Evolutionary conservation across 2,797 vertebrate genomes (phyloP).

Genomic region (Lithobates pipiens): DNA sequence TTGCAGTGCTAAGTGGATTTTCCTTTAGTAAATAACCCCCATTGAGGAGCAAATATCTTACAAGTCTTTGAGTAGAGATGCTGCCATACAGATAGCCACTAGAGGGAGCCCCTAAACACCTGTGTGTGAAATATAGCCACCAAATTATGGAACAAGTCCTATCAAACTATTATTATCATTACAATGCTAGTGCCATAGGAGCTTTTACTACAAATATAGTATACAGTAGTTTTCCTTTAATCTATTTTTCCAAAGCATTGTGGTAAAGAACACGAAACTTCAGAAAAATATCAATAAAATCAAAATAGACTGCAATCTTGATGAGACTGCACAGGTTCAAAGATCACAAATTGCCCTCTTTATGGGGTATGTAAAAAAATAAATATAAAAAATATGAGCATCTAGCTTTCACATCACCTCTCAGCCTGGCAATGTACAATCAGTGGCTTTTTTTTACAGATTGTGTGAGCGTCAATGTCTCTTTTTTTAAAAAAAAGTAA

Average conservation of each 20-base stretch:
- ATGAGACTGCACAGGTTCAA: constrained; percentile 9
- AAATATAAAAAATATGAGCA: not conserved
- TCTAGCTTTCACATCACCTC: not conserved
- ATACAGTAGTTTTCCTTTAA: not conserved
- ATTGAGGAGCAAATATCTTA: too few relatives aligned
- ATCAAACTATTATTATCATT: not conserved
- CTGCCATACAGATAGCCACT: not conserved
- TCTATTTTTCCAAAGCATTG: not conserved
- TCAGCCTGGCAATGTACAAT: not conserved
- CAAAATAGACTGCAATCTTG: not conserved
- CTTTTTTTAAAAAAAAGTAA: not conserved
- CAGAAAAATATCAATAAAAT: not conserved
- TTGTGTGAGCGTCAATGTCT: constrained; percentile 5
- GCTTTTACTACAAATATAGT: not conserved
- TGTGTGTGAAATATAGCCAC: not conserved
- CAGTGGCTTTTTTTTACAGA: not conserved
- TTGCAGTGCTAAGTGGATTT: too few relatives aligned
- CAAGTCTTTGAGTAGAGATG: not conserved
- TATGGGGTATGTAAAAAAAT: not conserved
- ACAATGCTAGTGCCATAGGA: not conserved
- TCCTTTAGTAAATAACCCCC: too few relatives aligned
- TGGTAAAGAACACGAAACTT: not conserved
- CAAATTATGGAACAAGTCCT: too few relatives aligned
- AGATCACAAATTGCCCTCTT: constrained; percentile 43
- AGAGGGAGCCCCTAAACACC: not conserved